Percentiles rank a stretch among this genome's conserved stretches.
These are phyloP conservation scores for Hoplostethus mediterraneus DNA, from an alignment of 2,797 vertebrate genomes.

Conservation along the genomic window DNA sequence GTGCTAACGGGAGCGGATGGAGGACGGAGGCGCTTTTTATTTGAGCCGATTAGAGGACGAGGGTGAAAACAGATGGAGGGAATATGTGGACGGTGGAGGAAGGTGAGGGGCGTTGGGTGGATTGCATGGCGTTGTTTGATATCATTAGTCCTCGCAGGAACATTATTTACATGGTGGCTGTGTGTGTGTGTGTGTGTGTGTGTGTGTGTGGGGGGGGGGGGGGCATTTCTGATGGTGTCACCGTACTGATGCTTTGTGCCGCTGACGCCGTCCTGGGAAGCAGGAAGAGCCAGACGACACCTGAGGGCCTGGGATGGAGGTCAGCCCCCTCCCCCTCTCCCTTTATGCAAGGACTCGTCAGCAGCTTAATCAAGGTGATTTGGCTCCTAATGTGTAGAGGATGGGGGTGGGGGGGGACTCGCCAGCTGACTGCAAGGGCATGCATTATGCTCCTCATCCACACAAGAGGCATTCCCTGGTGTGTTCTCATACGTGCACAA, in stretches of 20 bases:
- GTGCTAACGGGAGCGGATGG: background rate
- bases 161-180: too few species aligned
- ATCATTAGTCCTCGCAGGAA: too few species aligned
- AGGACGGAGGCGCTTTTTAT: slow-evolving; percentile 71
- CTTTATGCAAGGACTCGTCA: slow-evolving; percentile 71
- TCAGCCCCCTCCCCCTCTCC: slow-evolving; percentile 55
- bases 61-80: slow-evolving; percentile 72
- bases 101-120: background rate
- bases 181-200: too few species aligned
- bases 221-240: too few species aligned
- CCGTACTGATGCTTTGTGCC: too few species aligned
- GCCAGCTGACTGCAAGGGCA: slow-evolving; percentile 83
- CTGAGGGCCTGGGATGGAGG: too few species aligned
- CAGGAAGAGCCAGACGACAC: too few species aligned
- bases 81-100: slow-evolving; percentile 27
- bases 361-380: slow-evolving; percentile 74
- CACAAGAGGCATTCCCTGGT: slow-evolving; percentile 80
- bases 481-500: slow-evolving; percentile 51
- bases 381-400: slow-evolving; percentile 64
- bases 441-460: slow-evolving; percentile 87
- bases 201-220: too few species aligned
- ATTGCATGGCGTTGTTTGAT: too few species aligned
- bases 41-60: slow-evolving; percentile 74
- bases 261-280: too few species aligned
- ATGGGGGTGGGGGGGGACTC: slow-evolving; percentile 32